Evolutionary conservation across 2,888 invertebrate genomes (phyloP).

Genomic region (Drosophila meridiana): DNA sequence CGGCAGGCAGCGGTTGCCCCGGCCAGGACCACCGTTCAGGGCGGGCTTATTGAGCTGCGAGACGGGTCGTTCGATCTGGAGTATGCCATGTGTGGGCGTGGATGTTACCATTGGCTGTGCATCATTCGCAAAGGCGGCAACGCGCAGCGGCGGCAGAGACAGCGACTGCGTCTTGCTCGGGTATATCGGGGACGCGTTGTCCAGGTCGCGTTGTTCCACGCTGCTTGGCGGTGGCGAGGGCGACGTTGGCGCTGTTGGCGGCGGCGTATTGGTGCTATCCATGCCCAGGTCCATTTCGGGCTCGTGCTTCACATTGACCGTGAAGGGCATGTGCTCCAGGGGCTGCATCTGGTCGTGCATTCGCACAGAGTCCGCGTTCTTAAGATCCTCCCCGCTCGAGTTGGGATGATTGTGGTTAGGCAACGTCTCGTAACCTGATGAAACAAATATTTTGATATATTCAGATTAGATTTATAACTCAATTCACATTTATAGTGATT

Average conservation of each 20-base stretch:
- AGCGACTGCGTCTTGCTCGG: conserved; percentile 19
- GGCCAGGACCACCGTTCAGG: conserved; percentile 15
- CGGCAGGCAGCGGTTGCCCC: conserved; percentile 52
- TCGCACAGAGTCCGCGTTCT: conserved; percentile 44
- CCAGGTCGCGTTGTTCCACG: conserved; percentile 18
- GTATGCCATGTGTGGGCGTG: conserved; percentile 49
- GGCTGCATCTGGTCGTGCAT: conserved; percentile 7
- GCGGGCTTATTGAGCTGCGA: conserved; percentile 49
- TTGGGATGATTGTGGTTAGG: conserved; percentile 32
- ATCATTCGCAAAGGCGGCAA: conserved; percentile 81
- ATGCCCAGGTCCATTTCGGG: conserved; percentile 66
- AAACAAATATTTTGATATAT: background rate
- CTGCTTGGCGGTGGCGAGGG: conserved; percentile 51
- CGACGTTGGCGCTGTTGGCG: conserved; percentile 70
- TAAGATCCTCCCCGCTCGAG: conserved; percentile 58
- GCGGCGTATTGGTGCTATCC: conserved; percentile 67
- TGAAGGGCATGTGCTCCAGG: conserved; percentile 64
- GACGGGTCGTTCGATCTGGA: conserved; percentile 64
- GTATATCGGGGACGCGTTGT: conserved; percentile 1
- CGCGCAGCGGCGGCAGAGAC: conserved; percentile 63
- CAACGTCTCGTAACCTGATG: conserved; percentile 72
- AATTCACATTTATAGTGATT: background rate
- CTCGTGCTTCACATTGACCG: conserved; percentile 60
- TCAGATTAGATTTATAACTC: background rate
- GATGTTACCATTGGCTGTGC: background rate